Percentiles rank a stretch among this genome's conserved stretches.
Conservation (phyloP, 1,140 invertebrate species). For the Drosophila nigrodunni region DNA sequence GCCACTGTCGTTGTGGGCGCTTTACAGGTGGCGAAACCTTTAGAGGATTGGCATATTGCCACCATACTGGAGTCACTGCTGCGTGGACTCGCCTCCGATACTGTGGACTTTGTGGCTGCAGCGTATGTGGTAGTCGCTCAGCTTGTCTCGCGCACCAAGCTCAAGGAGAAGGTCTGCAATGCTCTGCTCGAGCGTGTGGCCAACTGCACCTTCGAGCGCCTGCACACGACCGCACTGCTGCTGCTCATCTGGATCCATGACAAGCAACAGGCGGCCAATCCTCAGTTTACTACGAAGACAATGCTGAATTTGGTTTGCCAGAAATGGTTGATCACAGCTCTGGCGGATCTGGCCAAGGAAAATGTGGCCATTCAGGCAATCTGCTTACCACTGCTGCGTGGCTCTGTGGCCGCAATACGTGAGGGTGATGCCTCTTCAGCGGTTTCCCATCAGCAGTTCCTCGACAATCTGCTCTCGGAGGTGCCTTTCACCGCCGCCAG, state of each 20-base stretch:
- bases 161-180: slow-evolving; percentile 88
- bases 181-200: slow-evolving; percentile 73
- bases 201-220: slow-evolving; percentile 63
- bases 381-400: slow-evolving; percentile 63
- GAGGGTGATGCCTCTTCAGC: slow-evolving; percentile 22
- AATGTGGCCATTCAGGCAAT: slow-evolving; percentile 67
- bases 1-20: slow-evolving; percentile 90
- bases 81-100: slow-evolving; percentile 88
- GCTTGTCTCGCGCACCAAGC: slow-evolving; percentile 88
- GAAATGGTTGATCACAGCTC: slow-evolving; percentile 61
- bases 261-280: slow-evolving; percentile 84
- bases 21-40: slow-evolving; percentile 86
- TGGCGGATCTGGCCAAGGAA: slow-evolving; percentile 59
- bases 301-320: slow-evolving; percentile 67
- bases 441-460: slow-evolving; percentile 53
- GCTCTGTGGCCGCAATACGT: slow-evolving; percentile 58
- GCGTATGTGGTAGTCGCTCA: slow-evolving; percentile 91
- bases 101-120: slow-evolving; percentile 89
- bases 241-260: slow-evolving; percentile 88
- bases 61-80: slow-evolving; percentile 89
- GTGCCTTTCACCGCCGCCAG: slow-evolving; percentile 51
- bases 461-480: slow-evolving; percentile 61
- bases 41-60: slow-evolving; percentile 89
- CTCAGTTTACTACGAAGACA: slow-evolving; percentile 74
- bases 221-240: slow-evolving; percentile 83